phyloP scores from a whole-genome alignment of 2,113 vertebrate genomes.

The Phocoena phocoena region DNA sequence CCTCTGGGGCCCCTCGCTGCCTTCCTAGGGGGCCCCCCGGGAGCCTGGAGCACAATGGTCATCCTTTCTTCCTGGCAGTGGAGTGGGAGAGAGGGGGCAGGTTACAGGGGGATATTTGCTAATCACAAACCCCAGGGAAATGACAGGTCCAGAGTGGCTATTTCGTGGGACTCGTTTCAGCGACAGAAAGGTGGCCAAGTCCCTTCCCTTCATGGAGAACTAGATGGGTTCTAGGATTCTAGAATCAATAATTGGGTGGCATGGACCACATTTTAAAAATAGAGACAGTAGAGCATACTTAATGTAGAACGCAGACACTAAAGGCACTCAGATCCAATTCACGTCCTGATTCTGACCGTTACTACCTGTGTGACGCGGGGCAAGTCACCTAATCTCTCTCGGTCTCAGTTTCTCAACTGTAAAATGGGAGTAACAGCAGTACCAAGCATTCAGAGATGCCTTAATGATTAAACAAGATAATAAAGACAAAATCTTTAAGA shows the following conservation, averaged over 20 bases:
- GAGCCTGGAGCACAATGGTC: not conserved
- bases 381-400: not conserved
- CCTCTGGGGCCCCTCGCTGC: conserved; percentile 35
- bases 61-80: not conserved
- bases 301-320: not conserved
- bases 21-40: not conserved
- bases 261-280: not conserved
- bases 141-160: not conserved
- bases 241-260: not conserved
- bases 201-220: not conserved
- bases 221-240: not conserved
- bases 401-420: not conserved
- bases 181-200: not conserved
- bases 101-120: not conserved
- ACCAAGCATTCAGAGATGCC: not conserved
- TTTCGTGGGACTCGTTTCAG: not conserved
- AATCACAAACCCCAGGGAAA: not conserved
- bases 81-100: not conserved
- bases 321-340: not conserved
- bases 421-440: not conserved
- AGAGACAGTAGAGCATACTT: not conserved
- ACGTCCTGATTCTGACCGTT: not conserved
- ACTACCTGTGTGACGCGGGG: not conserved
- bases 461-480: not conserved
- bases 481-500: not conserved